These are phyloP conservation scores for Chloroceryle amazona DNA, from an alignment of 2,797 vertebrate genomes.

Conservation along the genomic window DNA sequence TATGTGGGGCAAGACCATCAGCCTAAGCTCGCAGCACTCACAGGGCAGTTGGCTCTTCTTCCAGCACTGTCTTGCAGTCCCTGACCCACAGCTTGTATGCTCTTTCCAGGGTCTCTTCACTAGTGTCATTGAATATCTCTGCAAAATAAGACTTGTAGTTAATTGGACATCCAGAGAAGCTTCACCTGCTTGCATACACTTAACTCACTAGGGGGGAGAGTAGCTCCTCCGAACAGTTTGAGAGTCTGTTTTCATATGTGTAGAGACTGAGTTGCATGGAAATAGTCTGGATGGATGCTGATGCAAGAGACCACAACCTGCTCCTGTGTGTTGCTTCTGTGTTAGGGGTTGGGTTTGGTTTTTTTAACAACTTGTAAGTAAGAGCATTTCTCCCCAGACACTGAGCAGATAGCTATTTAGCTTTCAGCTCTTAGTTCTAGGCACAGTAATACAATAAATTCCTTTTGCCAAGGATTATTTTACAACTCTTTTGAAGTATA, in stretches of 20 bases:
- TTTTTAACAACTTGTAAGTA: neutral
- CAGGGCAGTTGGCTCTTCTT: neutral
- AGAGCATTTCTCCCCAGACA: neutral
- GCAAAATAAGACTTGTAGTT: conserved; percentile 16
- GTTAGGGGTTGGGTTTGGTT: accelerated
- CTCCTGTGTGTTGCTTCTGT: accelerated
- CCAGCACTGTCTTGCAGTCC: conserved; percentile 62
- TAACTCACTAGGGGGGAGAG: neutral
- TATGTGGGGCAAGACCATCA: neutral
- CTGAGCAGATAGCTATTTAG: neutral
- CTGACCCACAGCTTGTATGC: conserved; percentile 81
- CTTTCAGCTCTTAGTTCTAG: neutral
- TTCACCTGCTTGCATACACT: neutral
- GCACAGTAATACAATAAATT: neutral
- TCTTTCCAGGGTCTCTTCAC: conserved; percentile 78
- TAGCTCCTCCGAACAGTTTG: neutral
- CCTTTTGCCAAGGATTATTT: neutral
- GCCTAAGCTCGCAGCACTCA: neutral
- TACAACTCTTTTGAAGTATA: neutral
- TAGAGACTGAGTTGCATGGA: neutral
- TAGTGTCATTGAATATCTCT: conserved; percentile 87
- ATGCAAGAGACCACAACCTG: neutral
- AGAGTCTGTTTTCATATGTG: neutral
- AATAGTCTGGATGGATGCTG: neutral
- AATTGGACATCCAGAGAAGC: neutral